Percentiles rank a stretch among this genome's conserved stretches.
Conservation (phyloP, 2,797 vertebrate genomes). For the Acanthis flammea region DNA sequence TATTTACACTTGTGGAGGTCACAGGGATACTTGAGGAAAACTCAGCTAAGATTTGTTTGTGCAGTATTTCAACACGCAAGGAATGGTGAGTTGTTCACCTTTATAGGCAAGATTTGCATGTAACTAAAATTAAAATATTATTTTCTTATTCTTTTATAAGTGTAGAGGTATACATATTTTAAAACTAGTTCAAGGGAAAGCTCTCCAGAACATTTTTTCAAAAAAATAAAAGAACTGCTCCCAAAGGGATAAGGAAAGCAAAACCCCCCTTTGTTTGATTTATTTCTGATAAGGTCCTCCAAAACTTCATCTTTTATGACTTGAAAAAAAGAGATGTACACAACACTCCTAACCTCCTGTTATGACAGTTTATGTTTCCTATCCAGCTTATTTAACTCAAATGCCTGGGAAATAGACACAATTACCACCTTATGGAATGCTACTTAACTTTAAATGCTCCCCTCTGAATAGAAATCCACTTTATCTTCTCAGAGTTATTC, state of each 20-base stretch:
- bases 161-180: background rate
- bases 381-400: constrained; percentile 76
- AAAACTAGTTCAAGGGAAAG: background rate
- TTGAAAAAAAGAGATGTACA: constrained; percentile 61
- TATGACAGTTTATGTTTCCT: constrained; percentile 78
- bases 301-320: constrained; percentile 60
- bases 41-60: background rate
- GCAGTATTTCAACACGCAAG: background rate
- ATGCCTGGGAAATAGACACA: constrained; percentile 78
- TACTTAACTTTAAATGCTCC: constrained; percentile 79
- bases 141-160: constrained; percentile 8
- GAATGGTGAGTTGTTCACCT: background rate
- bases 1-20: background rate
- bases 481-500: constrained; percentile 75
- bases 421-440: constrained; percentile 81
- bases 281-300: constrained; percentile 59
- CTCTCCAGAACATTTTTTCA: background rate
- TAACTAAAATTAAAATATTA: background rate
- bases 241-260: constrained; percentile 32
- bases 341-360: constrained; percentile 66
- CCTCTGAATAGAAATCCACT: constrained; percentile 72
- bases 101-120: background rate
- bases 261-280: constrained; percentile 56
- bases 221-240: constrained; percentile 27
- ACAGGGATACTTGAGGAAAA: background rate